These are phyloP conservation scores for Myopa testacea DNA, from an alignment of 2,888 invertebrate genomes.

Conservation along the genomic window DNA sequence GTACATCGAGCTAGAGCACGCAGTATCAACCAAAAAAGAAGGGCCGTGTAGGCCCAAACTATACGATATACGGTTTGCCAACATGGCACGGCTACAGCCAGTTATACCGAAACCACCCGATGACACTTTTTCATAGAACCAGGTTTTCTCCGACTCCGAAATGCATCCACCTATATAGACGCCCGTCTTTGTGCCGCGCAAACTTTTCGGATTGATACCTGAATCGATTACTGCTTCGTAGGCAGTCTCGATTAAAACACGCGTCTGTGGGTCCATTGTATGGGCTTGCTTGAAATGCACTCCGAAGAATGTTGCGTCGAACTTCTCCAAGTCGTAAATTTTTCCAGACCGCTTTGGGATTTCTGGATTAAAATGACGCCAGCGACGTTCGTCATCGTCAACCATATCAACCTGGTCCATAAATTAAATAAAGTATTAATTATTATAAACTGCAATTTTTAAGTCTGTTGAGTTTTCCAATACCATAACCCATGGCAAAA, in stretches of 20 bases:
- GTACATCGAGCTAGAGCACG: conserved; percentile 93
- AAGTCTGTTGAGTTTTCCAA: too few species aligned
- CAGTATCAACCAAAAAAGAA: conserved; percentile 89
- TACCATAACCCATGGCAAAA: too few species aligned
- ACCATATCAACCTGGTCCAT: conserved; percentile 81
- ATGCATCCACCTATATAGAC: conserved; percentile 80
- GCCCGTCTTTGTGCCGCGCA: conserved; percentile 78
- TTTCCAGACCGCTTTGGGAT: conserved; percentile 82
- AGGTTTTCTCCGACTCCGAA: conserved; percentile 79
- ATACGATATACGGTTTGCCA: conserved; percentile 91
- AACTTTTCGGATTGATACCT: conserved; percentile 74
- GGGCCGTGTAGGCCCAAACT: conserved; percentile 90
- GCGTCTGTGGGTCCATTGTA: conserved; percentile 82
- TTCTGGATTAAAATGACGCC: conserved; percentile 79
- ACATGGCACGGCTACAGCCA: conserved; percentile 90
- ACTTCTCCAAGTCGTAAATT: conserved; percentile 77
- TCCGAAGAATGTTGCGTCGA: conserved; percentile 82
- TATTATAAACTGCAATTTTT: background rate
- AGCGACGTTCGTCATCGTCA: conserved; percentile 82
- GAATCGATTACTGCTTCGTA: conserved; percentile 85
- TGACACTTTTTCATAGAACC: conserved; percentile 76
- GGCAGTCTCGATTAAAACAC: conserved; percentile 81
- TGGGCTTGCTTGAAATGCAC: conserved; percentile 81
- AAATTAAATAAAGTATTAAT: conserved; percentile 3
- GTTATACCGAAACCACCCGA: conserved; percentile 69